Evolutionary conservation across 2,888 invertebrate species (phyloP).

Genomic region (Sisyra terminalis): DNA sequence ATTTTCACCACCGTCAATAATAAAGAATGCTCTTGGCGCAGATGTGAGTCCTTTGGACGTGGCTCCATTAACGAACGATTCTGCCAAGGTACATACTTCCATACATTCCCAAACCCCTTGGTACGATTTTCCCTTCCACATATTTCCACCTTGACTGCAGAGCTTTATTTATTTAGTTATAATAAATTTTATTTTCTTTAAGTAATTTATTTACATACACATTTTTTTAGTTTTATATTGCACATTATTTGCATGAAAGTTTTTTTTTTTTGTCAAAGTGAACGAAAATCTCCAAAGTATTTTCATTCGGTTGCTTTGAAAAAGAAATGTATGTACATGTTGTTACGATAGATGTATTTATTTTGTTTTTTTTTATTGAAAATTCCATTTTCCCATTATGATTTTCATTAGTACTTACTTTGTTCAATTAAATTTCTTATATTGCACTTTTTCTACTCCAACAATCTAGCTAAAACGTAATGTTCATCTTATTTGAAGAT

Average conservation of each 20-base stretch:
- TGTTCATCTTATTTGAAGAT: no score
- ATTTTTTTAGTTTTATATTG: not conserved
- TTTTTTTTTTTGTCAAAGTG: no score
- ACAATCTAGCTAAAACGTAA: no score
- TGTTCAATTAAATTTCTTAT: no score
- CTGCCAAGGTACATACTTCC: slow-evolving; percentile 22
- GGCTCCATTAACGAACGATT: slow-evolving; percentile 24
- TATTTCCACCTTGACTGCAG: slow-evolving; percentile 4
- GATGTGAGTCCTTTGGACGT: slow-evolving; percentile 43
- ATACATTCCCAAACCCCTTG: slow-evolving; percentile 6
- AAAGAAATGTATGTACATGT: not conserved
- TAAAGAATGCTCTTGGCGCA: slow-evolving; percentile 61
- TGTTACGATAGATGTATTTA: not conserved
- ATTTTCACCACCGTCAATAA: slow-evolving; percentile 77
- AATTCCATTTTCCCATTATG: not conserved
- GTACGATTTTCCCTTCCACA: slow-evolving; percentile 7
- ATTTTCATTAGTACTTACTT: no score
- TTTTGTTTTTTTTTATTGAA: not conserved
- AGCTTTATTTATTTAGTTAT: slow-evolving; percentile 5
- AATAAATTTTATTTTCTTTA: not conserved
- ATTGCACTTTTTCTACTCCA: no score
- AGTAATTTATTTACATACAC: not conserved
- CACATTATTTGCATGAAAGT: slow-evolving; percentile 1
- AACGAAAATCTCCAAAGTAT: no score
- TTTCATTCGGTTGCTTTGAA: not conserved